Conservation (phyloP, 2,113 vertebrate species). For the Heterotilapia buettikoferi region DNA sequence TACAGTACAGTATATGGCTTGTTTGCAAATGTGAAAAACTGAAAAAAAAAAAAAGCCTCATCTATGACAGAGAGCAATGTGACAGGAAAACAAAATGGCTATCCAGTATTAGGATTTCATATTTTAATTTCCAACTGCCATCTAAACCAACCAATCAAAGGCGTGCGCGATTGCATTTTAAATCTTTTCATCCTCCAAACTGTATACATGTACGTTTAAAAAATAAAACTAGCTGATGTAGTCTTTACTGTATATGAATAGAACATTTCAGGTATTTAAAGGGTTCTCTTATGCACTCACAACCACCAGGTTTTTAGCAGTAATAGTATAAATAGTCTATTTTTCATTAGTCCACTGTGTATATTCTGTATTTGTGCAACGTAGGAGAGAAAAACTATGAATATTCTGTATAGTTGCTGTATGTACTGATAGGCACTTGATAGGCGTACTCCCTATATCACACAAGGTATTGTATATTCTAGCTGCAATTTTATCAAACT, state of each 20-base stretch:
- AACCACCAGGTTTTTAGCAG: slow-evolving; percentile 58
- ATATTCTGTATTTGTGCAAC: slow-evolving; percentile 72
- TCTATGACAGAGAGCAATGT: background rate
- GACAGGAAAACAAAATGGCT: background rate
- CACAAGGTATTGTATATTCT: slow-evolving; percentile 65
- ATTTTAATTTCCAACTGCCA: background rate
- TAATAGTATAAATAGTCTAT: slow-evolving; percentile 67
- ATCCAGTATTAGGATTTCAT: background rate
- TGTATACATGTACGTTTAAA: slow-evolving; percentile 36
- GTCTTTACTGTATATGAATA: slow-evolving; percentile 63
- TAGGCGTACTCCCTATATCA: slow-evolving; percentile 70
- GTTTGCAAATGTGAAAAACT: slow-evolving; percentile 15
- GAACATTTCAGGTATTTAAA: slow-evolving; percentile 65
- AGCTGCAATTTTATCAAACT: slow-evolving; percentile 65
- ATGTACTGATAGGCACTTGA: slow-evolving; percentile 80
- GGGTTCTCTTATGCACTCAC: slow-evolving; percentile 65
- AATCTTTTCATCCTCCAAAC: slow-evolving; percentile 62
- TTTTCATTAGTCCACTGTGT: slow-evolving; percentile 64
- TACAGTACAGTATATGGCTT: slow-evolving; percentile 39
- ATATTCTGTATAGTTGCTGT: slow-evolving; percentile 73
- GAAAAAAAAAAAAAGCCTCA: background rate
- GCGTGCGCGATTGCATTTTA: slow-evolving; percentile 20
- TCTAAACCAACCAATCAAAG: background rate
- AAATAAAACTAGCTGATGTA: slow-evolving; percentile 56
- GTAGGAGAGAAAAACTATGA: slow-evolving; percentile 71